Conservation (phyloP, 2,797 vertebrate species). For the Lithobates sylvaticus region DNA sequence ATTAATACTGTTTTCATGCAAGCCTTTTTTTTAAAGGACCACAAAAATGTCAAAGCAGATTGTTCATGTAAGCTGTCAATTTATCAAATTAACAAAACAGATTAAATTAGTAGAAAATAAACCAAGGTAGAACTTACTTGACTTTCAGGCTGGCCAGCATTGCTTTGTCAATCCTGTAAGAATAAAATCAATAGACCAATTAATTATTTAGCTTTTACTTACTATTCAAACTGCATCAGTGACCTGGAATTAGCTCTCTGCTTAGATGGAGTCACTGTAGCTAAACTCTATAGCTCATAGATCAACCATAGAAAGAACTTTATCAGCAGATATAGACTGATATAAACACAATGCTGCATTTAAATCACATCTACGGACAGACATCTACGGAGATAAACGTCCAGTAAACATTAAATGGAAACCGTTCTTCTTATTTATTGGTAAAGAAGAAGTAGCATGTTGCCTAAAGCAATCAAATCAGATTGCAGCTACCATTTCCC, state of each 20-base stretch:
- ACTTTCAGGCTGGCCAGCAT: slow-evolving; percentile 87
- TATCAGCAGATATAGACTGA: slow-evolving; percentile 26
- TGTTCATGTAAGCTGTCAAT: background rate
- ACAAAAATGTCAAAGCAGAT: background rate
- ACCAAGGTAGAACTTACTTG: slow-evolving; percentile 81
- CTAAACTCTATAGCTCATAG: slow-evolving; percentile 20
- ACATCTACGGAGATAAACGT: background rate
- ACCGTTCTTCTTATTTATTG: background rate
- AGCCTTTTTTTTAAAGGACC: background rate
- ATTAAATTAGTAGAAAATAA: background rate
- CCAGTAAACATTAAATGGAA: background rate
- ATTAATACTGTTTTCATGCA: no score
- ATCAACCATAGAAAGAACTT: slow-evolving; percentile 28
- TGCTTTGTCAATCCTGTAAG: slow-evolving; percentile 93
- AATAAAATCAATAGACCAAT: slow-evolving; percentile 63
- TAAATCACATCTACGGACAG: background rate
- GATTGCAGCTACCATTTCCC: no score
- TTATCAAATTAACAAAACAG: slow-evolving; percentile 18
- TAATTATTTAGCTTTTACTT: slow-evolving; percentile 51
- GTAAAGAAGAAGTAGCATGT: background rate
- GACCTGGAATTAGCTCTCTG: slow-evolving; percentile 15
- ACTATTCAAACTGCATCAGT: slow-evolving; percentile 15
- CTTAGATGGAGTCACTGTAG: slow-evolving; percentile 20
- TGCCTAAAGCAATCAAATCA: background rate
- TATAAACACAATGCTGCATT: background rate